A percentile compares a stretch with the other conserved stretches of the same genome.
Evolutionary conservation across 2,797 vertebrate species (phyloP).

Genomic region (Phoebastria nigripes): DNA sequence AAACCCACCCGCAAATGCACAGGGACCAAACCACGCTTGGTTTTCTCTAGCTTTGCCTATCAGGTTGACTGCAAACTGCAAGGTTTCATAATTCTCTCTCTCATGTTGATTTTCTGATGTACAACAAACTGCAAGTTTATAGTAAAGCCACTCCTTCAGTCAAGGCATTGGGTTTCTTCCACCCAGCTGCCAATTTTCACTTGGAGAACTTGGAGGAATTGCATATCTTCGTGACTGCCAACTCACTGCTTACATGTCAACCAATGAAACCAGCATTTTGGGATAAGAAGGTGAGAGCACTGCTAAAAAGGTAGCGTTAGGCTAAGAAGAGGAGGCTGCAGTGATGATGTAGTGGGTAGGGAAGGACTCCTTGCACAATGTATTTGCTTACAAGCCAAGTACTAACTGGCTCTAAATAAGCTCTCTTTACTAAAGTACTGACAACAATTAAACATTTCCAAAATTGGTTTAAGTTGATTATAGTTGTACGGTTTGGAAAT

Average conservation of each 20-base stretch:
- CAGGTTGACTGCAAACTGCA: background rate
- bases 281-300: background rate
- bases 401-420: background rate
- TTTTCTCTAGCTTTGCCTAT: background rate
- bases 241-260: background rate
- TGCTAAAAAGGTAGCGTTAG: background rate
- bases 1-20: background rate
- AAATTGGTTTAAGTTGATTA: background rate
- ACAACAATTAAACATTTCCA: background rate
- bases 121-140: background rate
- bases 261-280: background rate
- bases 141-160: background rate
- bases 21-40: background rate
- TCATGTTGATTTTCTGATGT: background rate
- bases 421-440: background rate
- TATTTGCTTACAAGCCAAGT: background rate
- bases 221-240: fast-evolving
- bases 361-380: background rate
- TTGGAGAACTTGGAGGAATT: background rate
- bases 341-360: background rate
- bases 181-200: background rate
- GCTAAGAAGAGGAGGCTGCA: background rate
- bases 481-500: background rate
- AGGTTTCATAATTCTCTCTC: background rate
- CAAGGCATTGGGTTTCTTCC: background rate